These are phyloP conservation scores for Nannoperca australis DNA, from an alignment of 2,797 vertebrate genomes.

Conservation along the genomic window DNA sequence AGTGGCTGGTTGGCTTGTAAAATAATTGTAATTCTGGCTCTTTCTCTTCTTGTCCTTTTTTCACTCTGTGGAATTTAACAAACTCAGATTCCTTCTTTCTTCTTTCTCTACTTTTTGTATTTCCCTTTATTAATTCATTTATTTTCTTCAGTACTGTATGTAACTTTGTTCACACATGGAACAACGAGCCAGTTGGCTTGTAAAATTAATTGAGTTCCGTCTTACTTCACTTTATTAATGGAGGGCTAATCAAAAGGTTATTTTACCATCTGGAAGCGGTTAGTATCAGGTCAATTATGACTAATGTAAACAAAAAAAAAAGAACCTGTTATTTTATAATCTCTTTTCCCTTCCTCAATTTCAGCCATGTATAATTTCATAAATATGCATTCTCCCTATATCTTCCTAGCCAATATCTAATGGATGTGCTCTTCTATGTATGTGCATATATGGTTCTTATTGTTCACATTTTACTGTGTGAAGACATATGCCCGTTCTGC, in stretches of 20 bases:
- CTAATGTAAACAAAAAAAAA: constrained; percentile 10
- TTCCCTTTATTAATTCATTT: constrained; percentile 36
- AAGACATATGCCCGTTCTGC: neutral
- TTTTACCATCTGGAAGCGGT: constrained; percentile 25
- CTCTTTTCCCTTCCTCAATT: neutral
- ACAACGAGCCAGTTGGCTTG: constrained; percentile 10
- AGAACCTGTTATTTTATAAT: neutral
- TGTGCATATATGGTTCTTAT: neutral
- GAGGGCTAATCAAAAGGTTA: constrained; percentile 21
- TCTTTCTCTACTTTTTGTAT: constrained; percentile 16
- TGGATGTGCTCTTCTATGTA: constrained; percentile 13
- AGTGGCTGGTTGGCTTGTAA: constrained; percentile 34
- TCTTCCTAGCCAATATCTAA: constrained; percentile 18
- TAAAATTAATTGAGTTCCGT: constrained; percentile 38
- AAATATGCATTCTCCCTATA: neutral
- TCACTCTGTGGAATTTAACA: constrained; percentile 35
- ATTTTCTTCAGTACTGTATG: neutral
- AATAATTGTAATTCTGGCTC: constrained; percentile 51
- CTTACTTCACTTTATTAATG: constrained; percentile 29
- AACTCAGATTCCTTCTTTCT: constrained; percentile 28
- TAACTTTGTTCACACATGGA: constrained; percentile 13
- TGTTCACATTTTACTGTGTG: constrained; percentile 1
- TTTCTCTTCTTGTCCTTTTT: constrained; percentile 33
- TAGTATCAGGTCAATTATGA: constrained; percentile 9
- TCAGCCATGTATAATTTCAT: neutral